A percentile compares a stretch with the other conserved stretches of the same genome.
Evolutionary conservation across 64 coral and sea anemone genomes (phyloP).

Genomic region (Hydrozoanthus tunicans): DNA sequence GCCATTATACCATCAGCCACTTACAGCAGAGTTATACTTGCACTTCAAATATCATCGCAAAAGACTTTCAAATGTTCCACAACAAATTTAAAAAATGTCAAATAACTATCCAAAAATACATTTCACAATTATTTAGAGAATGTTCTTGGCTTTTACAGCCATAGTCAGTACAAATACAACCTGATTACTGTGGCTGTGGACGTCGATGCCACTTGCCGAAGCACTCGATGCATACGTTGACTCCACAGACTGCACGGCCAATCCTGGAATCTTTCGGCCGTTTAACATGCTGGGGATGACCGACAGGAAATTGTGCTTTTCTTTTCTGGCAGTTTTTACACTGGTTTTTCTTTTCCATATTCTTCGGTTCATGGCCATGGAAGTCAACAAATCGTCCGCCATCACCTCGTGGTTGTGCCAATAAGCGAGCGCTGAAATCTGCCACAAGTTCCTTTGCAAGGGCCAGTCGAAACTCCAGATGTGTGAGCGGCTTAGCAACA

Average conservation of each 20-base stretch:
- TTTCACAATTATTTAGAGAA: conserved; percentile 49
- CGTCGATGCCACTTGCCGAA: conserved; percentile 49
- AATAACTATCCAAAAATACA: not conserved
- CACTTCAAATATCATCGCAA: too few relatives aligned
- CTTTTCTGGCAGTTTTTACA: conserved; percentile 47
- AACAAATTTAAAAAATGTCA: too few relatives aligned
- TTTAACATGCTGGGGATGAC: not conserved
- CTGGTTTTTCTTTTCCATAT: conserved; percentile 29
- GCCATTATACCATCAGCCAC: too few relatives aligned
- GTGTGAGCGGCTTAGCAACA: not conserved
- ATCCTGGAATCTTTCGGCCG: conserved; percentile 30
- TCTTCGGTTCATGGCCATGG: conserved; percentile 22
- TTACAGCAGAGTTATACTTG: too few relatives aligned
- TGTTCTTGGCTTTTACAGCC: conserved; percentile 30
- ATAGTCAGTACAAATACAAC: conserved; percentile 38
- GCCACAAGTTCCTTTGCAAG: not conserved
- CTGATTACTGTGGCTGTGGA: conserved; percentile 34
- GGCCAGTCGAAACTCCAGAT: not conserved
- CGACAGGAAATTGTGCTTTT: conserved; percentile 1
- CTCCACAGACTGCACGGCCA: conserved; percentile 33
- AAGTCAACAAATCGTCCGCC: conserved; percentile 16
- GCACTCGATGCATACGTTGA: conserved; percentile 13
- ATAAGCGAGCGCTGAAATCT: not conserved
- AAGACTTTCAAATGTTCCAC: too few relatives aligned
- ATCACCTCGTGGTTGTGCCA: conserved; percentile 4